These are phyloP conservation scores for Spinus olivaceus DNA, from an alignment of 2,797 vertebrate species.

Conservation along the genomic window DNA sequence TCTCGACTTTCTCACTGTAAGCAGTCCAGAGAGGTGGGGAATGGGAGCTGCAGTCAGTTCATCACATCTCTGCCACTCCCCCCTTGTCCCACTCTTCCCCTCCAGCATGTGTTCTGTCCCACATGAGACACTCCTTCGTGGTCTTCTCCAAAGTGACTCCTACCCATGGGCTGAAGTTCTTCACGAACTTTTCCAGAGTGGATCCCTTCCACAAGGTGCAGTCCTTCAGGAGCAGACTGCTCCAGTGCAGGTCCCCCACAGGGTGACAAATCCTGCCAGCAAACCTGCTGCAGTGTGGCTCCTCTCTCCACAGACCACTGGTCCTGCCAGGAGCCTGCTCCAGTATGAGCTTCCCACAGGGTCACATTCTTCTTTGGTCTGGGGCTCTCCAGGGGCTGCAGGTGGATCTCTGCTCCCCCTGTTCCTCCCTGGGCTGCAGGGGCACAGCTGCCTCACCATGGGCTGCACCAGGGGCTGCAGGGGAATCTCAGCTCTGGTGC, in stretches of 20 bases:
- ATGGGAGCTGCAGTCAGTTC: neutral
- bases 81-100: neutral
- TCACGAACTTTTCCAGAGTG: neutral
- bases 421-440: neutral
- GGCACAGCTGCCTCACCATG: neutral
- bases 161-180: neutral
- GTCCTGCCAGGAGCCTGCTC: neutral
- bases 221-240: neutral
- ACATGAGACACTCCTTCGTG: neutral
- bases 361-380: neutral
- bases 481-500: neutral
- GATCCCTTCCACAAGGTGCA: neutral
- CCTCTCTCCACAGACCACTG: neutral
- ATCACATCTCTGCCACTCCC: neutral
- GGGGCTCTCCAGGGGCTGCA: neutral
- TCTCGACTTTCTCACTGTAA: neutral
- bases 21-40: neutral
- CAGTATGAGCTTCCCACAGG: neutral
- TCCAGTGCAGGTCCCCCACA: neutral
- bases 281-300: neutral
- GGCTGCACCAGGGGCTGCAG: accelerated
- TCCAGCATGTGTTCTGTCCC: neutral
- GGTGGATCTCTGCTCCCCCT: neutral
- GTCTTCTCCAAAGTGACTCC: neutral
- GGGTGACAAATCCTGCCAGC: neutral